phyloP scores from a whole-genome alignment of 2,797 vertebrate genomes.

The Fistularia tabacaria region DNA sequence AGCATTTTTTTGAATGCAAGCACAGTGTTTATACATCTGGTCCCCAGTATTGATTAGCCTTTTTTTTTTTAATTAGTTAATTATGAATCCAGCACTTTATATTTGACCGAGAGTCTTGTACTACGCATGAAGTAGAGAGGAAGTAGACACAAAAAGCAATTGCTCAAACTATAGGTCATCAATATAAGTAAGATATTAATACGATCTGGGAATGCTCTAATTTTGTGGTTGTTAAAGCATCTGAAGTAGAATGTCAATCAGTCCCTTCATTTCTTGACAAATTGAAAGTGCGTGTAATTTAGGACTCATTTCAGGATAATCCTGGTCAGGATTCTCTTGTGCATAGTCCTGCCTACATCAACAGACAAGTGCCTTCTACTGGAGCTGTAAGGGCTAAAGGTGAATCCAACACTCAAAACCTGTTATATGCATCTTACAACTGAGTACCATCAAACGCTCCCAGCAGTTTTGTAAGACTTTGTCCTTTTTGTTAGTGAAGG shows the following conservation, averaged over 20 bases:
- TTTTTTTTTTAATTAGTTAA: conserved; percentile 14
- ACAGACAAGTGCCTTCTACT: conserved; percentile 73
- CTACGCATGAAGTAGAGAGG: background rate
- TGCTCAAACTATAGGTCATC: no score
- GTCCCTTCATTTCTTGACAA: conserved; percentile 3
- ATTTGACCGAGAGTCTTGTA: conserved; percentile 19
- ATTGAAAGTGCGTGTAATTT: background rate
- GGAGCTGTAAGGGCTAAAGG: conserved; percentile 53
- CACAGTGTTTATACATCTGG: no score
- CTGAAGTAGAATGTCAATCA: conserved; percentile 4
- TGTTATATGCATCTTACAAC: conserved; percentile 22
- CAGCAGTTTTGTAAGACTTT: conserved; percentile 29
- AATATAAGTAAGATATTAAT: no score
- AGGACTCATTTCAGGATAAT: conserved; percentile 1
- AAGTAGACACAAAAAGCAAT: conserved; percentile 2
- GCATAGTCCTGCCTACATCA: conserved; percentile 28
- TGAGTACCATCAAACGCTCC: conserved; percentile 12
- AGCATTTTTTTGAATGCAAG: no score
- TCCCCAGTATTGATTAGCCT: no score
- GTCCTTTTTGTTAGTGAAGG: conserved; percentile 14
- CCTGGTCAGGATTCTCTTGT: conserved; percentile 4
- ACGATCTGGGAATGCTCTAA: no score
- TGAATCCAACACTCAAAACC: conserved; percentile 9
- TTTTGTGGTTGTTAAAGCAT: no score
- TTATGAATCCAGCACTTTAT: conserved; percentile 49